These are phyloP conservation scores for Beaufortia kweichowensis DNA, from an alignment of 2,113 vertebrate genomes.

Conservation along the genomic window DNA sequence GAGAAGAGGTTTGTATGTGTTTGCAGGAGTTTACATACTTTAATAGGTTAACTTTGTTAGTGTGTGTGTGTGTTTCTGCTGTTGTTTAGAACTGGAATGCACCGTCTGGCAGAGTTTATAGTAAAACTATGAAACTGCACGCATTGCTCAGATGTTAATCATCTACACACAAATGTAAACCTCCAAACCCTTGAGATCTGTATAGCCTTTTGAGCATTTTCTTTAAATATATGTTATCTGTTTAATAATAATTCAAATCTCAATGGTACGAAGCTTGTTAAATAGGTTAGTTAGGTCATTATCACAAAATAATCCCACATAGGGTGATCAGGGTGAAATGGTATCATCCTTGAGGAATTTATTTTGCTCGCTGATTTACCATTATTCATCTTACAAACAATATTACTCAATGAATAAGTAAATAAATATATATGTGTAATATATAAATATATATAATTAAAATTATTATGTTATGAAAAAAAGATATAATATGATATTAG, in stretches of 20 bases:
- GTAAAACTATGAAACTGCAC: background rate
- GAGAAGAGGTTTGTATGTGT: background rate
- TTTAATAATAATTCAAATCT: background rate
- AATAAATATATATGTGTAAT: no score
- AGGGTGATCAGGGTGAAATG: background rate
- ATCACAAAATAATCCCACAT: background rate
- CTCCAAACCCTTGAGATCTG: background rate
- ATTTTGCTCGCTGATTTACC: no score
- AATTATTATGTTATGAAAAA: background rate
- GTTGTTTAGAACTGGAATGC: background rate
- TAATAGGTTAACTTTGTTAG: background rate
- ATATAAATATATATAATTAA: background rate
- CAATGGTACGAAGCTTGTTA: background rate
- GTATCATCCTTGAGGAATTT: no score
- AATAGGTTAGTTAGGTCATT: background rate
- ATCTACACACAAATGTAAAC: slow-evolving; percentile 2
- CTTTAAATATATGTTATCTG: background rate
- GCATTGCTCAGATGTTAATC: slow-evolving; percentile 22
- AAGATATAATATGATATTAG: no score
- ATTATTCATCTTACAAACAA: no score
- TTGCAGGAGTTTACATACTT: background rate
- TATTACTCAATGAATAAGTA: no score
- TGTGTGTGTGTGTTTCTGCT: slow-evolving; percentile 11
- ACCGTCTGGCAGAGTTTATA: slow-evolving; percentile 4
- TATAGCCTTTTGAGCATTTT: background rate